Base-by-base conservation (phyloP, 2,888 invertebrate genomes). In the Erebia palarica region DNA sequence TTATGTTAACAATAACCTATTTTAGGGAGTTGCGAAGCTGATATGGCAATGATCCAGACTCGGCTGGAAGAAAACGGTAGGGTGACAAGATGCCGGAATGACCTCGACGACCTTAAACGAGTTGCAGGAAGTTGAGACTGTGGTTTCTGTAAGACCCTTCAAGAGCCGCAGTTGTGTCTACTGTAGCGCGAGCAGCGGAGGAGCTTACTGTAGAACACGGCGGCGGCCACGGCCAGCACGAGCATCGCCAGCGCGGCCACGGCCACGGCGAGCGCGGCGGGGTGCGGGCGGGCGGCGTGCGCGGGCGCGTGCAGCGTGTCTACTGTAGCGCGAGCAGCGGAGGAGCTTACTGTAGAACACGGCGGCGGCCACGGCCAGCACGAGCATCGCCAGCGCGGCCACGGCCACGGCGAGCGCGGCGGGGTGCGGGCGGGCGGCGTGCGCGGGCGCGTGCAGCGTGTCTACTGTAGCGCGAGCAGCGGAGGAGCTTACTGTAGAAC, bases 381-480 rank as follows among this genome's bases (percentile, higher is more conserved):
- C 96, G 11, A 96, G 88, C 7, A 96, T 94, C 16, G 96, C 96
- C 11, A 97, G 88, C 4, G 96, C 94, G 21, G 96, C 75, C 91
- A 94, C 77, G 92, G 96, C 95, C 14, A 96, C 93, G 55, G 95
- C 94, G 3, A 96, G 94, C 9, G 96, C 96, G 36, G 96, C 75
- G 60, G 74, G 70, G 57, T 65, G 77, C 79, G 75, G 74, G 58
- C 75, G 66, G 47, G 73, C 70, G 11, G 75, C 75, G 65, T 9
- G 80, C 16, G 82, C 82, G 14, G 84, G 80, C 13, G 85, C 83
- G 73, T 79, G 80, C 67, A 90, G 92, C 47, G 94, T 94, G 77
- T n/a, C n/a, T n/a, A n/a, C n/a, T n/a, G n/a, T n/a, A n/a, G n/a
- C n/a, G n/a, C n/a, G n/a, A n/a, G n/a, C n/a, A n/a, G n/a, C n/a